Base-by-base conservation (phyloP, 1,140 invertebrate species). In the Polypedilum pembai region DNA sequence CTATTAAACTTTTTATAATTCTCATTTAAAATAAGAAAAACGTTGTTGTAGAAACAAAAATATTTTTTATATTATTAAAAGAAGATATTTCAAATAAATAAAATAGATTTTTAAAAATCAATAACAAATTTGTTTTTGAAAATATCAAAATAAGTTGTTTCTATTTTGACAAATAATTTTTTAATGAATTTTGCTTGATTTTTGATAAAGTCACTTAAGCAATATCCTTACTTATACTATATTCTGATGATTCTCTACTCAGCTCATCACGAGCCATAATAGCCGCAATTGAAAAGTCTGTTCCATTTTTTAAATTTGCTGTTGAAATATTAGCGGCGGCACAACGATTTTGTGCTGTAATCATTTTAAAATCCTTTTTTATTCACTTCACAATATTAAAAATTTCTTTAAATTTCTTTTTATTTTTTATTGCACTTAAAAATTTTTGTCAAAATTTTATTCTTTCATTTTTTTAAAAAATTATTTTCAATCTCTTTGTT, bases 201-300 rank as follows among this genome's bases (percentile, higher is more conserved):
- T 45, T 45, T 12, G 1, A 45, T 15, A 56, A 56, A 15, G n/a
- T n/a, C n/a, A n/a, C n/a, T n/a, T n/a, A n/a, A n/a, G n/a, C n/a
- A 56, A 56, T 12, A 56, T 56, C 81, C 80, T 82, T 79, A 82
- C 81, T 82, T 78, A 80, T 79, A 78, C 81, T 82, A 76, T 81
- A 79, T 40, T 82, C 78, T 24, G 81, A 82, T 75, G 81, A 80
- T 82, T 82, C 85, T 79, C 82, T 86, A 84, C 79, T 88, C 83
- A 74, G 85, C 84, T 78, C 86, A 86, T 80, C 88, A 75, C 91
- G 85, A 74, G 91, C 92, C 92, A 96, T 95, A 79, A 96, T 95
- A 69, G 94, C 94, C 40, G 93, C 93, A 79, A 96, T 96, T 76
- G 93, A 94, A 85, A 96, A 96, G 84, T 96, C 93, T 77, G 93